A percentile compares a stretch with the other conserved stretches of the same genome.
These are phyloP conservation scores for Eospalax fontanierii DNA, from an alignment of 2,797 vertebrate genomes.

Conservation along the genomic window DNA sequence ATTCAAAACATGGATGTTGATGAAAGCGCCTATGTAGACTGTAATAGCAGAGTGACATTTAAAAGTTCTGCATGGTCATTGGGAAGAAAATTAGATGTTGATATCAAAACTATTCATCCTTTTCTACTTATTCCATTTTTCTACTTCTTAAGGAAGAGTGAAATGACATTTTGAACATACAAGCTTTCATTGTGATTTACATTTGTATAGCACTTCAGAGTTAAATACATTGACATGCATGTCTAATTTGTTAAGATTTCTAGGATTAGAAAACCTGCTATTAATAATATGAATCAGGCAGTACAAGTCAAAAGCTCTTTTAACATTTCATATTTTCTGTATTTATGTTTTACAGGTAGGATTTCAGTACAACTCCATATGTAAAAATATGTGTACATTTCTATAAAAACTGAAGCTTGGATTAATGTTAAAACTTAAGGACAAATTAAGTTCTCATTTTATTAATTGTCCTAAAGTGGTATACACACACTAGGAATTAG, in stretches of 20 bases:
- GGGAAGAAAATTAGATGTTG: conserved; percentile 60
- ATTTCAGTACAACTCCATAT: conserved; percentile 30
- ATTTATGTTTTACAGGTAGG: conserved; percentile 45
- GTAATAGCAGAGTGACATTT: conserved; percentile 73
- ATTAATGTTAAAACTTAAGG: conserved; percentile 52
- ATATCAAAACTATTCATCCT: conserved; percentile 63
- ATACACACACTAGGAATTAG: background rate
- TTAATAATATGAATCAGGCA: conserved; percentile 55
- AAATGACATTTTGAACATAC: conserved; percentile 73
- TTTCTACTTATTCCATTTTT: conserved; percentile 59
- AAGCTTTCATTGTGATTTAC: conserved; percentile 67
- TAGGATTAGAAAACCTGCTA: conserved; percentile 51
- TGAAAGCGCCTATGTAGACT: conserved; percentile 59
- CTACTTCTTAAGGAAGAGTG: conserved; percentile 63
- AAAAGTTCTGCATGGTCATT: conserved; percentile 66
- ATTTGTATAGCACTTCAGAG: conserved; percentile 51
- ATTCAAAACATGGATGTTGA: conserved; percentile 72
- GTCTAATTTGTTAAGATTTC: conserved; percentile 66
- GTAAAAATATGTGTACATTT: background rate
- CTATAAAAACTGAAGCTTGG: conserved; percentile 44
- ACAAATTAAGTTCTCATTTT: background rate
- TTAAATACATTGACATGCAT: conserved; percentile 39
- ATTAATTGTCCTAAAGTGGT: background rate
- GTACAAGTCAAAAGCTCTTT: conserved; percentile 50
- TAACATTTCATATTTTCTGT: conserved; percentile 44